Evolutionary conservation across 1,140 invertebrate genomes (phyloP).

Genomic region (Leptonema lineaticorne): DNA sequence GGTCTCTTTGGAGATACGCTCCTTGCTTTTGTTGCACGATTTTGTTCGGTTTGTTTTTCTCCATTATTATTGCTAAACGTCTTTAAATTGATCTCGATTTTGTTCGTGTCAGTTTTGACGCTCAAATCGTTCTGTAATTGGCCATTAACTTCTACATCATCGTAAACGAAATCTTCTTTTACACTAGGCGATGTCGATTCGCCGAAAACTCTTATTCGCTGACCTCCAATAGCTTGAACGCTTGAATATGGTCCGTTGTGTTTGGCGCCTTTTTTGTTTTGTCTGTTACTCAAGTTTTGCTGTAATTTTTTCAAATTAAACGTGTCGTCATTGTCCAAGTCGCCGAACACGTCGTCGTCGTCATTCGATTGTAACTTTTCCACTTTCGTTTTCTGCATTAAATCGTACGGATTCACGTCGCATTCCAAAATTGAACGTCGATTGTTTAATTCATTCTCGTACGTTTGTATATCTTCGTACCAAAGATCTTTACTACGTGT

Average conservation of each 20-base stretch:
- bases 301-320: conserved; percentile 38
- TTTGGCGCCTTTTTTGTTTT: conserved; percentile 38
- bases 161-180: conserved; percentile 50
- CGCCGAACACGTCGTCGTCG: conserved; percentile 38
- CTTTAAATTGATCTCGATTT: conserved; percentile 1
- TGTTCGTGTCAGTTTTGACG: not conserved
- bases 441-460: conserved; percentile 56
- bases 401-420: conserved; percentile 81
- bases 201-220: conserved; percentile 58
- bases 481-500: conserved; percentile 53
- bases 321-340: conserved; percentile 42
- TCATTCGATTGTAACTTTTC: conserved; percentile 27
- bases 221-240: conserved; percentile 60
- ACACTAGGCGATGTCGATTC: conserved; percentile 46
- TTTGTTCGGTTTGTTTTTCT: conserved; percentile 2
- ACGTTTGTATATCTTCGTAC: conserved; percentile 55
- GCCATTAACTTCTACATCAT: conserved; percentile 48
- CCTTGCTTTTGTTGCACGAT: conserved; percentile 6
- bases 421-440: conserved; percentile 77
- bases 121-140: not conserved
- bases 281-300: conserved; percentile 27
- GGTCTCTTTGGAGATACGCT: conserved; percentile 46
- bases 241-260: conserved; percentile 50
- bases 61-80: not conserved
- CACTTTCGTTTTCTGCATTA: conserved; percentile 60